phyloP scores from a whole-genome alignment of 2,888 invertebrate species.

The Drosophila cyrtoloma region DNA sequence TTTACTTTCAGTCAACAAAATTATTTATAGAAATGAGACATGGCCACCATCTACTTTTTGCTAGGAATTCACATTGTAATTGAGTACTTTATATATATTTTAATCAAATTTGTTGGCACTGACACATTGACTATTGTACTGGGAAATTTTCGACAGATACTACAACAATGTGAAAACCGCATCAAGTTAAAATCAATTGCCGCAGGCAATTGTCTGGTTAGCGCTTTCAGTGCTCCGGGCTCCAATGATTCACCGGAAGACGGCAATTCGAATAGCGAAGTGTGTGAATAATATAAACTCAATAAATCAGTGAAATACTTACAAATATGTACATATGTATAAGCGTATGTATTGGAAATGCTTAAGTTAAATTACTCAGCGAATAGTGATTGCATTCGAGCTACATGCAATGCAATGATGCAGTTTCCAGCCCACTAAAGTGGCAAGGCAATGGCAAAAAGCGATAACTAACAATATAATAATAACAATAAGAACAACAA shows the following conservation, averaged over 20 bases:
- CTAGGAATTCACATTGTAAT: not conserved
- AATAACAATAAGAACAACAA: not conserved
- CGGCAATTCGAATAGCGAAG: constrained; percentile 34
- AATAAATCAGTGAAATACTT: not conserved
- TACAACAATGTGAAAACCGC: constrained; percentile 12
- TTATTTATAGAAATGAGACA: not conserved
- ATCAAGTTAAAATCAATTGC: constrained; percentile 33
- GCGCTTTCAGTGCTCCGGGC: not conserved
- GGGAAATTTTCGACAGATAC: constrained; percentile 14
- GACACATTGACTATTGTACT: constrained; percentile 1
- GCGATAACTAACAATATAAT: not conserved
- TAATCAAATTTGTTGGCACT: constrained; percentile 28
- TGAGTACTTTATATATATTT: not conserved
- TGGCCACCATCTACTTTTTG: not conserved
- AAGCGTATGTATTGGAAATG: not conserved
- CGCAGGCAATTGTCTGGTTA: constrained; percentile 37
- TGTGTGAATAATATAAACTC: constrained; percentile 28
- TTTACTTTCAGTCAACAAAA: not conserved
- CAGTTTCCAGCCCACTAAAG: not conserved
- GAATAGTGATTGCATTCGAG: not conserved
- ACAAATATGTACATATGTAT: not conserved
- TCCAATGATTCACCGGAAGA: constrained; percentile 39
- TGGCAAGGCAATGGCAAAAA: not conserved
- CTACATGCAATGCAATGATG: constrained; percentile 2
- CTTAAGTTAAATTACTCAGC: constrained; percentile 11